Evolutionary conservation across 2,113 vertebrate species (phyloP), one percentile per base, ranked within the genome.

Genomic region (Pica pica): DNA sequence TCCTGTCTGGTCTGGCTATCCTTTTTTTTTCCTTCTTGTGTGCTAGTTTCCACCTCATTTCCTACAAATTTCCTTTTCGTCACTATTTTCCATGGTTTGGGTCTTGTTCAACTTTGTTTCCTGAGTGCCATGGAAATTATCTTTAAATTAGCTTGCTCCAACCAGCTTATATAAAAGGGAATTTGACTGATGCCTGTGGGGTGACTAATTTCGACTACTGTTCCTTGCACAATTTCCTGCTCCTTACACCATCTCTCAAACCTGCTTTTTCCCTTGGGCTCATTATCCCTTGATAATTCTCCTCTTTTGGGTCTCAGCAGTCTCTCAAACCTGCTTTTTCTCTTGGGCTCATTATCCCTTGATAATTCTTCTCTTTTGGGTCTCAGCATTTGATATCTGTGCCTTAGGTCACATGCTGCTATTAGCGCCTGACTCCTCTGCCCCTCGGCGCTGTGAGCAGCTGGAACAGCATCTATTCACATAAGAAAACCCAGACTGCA

Each of bases 341-440:
- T 39, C 33, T 67, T 33, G 60, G 14, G 33, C 56, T 93, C 50
- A 10, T 61, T 70, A 31, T 67, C 23, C 6, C 35, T 65, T 28
- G 28, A 22, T 7, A 12, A 31, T 46, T 75, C 44, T 87, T 22
- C 37, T 19, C 16, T 46, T 56, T 57, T 33, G 31, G 24, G 23
- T 63, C 73, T 87, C 2, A 1, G 33, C 46, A 31, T 70, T 57
- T 70, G 56, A 17, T 2, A 8, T 23, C 23, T 0, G 0, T 52
- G 37, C 13, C 55, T 82, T 83, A 26, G 39, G 60, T 84, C 64
- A 57, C 80, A 13, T 44, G 55, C 75, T 80, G 78, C 85, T 70
- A 69, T 95, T 78, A 69, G 68, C 4, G 0, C 16, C 64, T 31
- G 75, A 61, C 67, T 33, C 16, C 52, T 46, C 69, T 70, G 33